phyloP scores from a whole-genome alignment of 2,797 vertebrate genomes.

The Megalops cyprinoides region DNA sequence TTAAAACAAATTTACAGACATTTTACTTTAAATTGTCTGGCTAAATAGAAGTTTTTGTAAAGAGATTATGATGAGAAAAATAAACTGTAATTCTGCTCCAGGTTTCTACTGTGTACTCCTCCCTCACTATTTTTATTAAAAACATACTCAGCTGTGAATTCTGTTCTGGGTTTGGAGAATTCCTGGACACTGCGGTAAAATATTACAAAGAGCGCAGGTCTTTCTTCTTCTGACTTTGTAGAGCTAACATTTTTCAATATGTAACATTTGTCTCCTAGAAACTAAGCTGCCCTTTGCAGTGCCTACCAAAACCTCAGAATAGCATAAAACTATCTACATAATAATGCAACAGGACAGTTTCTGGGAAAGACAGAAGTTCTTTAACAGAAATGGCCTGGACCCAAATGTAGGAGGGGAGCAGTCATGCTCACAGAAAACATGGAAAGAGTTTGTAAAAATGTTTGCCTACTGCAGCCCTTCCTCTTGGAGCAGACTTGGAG shows the following conservation, averaged over 20 bases:
- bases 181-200: constrained; percentile 2
- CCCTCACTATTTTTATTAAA: constrained; percentile 20
- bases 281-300: constrained; percentile 6
- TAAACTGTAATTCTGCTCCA: constrained; percentile 15
- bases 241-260: not conserved
- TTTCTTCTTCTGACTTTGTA: not conserved
- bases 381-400: not conserved
- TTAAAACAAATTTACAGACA: not conserved
- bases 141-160: not conserved
- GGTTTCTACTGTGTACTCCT: constrained; percentile 9
- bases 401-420: not conserved
- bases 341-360: constrained; percentile 22
- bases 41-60: constrained; percentile 6
- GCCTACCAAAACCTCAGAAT: constrained; percentile 8
- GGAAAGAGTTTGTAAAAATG: not conserved
- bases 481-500: not conserved
- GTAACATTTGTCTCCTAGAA: not conserved
- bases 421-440: constrained; percentile 1
- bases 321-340: not conserved
- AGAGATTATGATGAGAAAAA: constrained; percentile 2
- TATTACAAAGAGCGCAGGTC: not conserved
- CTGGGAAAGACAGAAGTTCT: constrained; percentile 7
- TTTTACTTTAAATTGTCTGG: not conserved
- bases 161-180: not conserved
- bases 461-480: not conserved